Evolutionary conservation across 2,888 invertebrate species (phyloP), one percentile per base, ranked within the genome.

Genomic region (Laspeyria flexula): DNA sequence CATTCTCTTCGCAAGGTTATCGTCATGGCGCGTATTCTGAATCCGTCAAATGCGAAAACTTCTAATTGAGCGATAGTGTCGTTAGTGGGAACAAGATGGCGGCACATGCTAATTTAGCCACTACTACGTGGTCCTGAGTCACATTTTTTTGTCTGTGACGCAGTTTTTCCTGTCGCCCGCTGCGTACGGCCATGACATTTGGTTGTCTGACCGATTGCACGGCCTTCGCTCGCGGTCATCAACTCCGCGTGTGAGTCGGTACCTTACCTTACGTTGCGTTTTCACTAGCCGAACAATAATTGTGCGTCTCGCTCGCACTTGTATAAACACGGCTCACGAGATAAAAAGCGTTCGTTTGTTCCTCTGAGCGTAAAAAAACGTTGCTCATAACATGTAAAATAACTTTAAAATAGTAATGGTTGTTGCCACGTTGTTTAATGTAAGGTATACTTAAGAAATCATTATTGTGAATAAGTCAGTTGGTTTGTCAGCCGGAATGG

Each of bases 171-270:
- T 83, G 88, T 84, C 85, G 78, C 81, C 70, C 70, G 75, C 68
- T 67, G 79, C 77, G 86, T 79, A 79, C 83, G 90, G 69, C 91
- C 91, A 74, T 92, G 91, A 92, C 91, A 92, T 92, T 92, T 92
- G 84, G 76, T 77, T 84, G 88, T 83, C 84, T 90, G 91, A 91
- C 91, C 90, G 91, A 92, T 91, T 90, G 90, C 73, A 71, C 86
- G 90, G 89, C 91, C 91, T 92, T 90, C 90, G 82, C 71, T 71
- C 78, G 86, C 90, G 90, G 91, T 92, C 91, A 88, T 84, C 90
- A 88, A 89, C 91, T 83, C 87, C 79, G 82, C 77, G 81, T 81
- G 78, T 72, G 83, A 79, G 82, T 73, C 75, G 74, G 83, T 77
- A 81, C 79, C 70, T 75, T 79, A 85, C 85, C 78, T 81, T 81